phyloP scores from a whole-genome alignment of 2,797 vertebrate species.

The Anguilla megastoma region DNA sequence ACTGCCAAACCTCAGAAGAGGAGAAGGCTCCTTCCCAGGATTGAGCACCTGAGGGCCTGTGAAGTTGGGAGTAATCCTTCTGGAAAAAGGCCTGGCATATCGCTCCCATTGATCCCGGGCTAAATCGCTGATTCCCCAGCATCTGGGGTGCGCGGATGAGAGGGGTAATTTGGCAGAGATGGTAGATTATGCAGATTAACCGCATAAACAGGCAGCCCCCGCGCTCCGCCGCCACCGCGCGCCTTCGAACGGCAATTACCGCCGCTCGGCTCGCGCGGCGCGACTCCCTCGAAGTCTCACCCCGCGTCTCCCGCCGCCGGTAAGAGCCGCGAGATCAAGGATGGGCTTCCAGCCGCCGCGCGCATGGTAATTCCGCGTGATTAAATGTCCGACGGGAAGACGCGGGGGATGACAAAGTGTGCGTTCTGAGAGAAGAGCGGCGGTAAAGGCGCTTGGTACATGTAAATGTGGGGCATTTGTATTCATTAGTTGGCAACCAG shows the following conservation, averaged over 20 bases:
- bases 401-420: conserved; percentile 23
- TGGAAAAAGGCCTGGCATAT: conserved; percentile 47
- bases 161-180: conserved; percentile 50
- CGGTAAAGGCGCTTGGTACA: conserved; percentile 42
- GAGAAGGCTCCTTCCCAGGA: conserved; percentile 1
- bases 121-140: conserved; percentile 31
- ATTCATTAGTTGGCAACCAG: conserved; percentile 47
- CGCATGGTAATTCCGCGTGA: conserved; percentile 44
- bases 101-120: conserved; percentile 44
- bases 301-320: background rate
- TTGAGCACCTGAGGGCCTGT: background rate
- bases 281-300: conserved; percentile 21
- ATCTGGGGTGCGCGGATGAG: conserved; percentile 33
- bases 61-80: conserved; percentile 30
- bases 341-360: background rate
- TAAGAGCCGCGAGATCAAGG: conserved; percentile 23
- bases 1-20: conserved; percentile 31
- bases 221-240: background rate
- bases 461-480: conserved; percentile 44
- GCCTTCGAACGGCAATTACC: conserved; percentile 25
- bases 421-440: conserved; percentile 28
- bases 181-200: conserved; percentile 52
- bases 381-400: conserved; percentile 45
- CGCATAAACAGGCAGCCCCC: conserved; percentile 25
- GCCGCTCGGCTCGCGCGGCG: background rate